These are phyloP conservation scores for Leptopilina syphax DNA, from an alignment of 2,888 invertebrate genomes.

Conservation along the genomic window DNA sequence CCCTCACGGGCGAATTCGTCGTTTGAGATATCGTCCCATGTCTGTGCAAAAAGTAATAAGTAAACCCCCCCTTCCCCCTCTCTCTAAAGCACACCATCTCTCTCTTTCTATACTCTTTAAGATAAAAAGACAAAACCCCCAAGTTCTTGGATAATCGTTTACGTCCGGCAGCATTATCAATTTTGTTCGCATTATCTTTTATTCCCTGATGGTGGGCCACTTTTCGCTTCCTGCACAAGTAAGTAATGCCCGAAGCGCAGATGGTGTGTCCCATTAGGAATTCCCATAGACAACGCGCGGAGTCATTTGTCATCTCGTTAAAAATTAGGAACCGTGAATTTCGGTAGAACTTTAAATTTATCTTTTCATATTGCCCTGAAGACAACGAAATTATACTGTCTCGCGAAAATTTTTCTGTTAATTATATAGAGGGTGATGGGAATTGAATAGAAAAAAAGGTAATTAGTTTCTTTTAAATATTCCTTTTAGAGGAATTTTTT, in stretches of 20 bases:
- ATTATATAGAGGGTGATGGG: not conserved
- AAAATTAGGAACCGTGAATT: constrained; percentile 56
- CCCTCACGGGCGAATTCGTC: constrained; percentile 44
- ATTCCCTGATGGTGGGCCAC: constrained; percentile 51
- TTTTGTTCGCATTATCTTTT: constrained; percentile 68
- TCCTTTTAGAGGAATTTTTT: too few relatives aligned
- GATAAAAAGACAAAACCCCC: constrained; percentile 41
- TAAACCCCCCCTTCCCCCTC: not conserved
- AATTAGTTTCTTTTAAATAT: not conserved
- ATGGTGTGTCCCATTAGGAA: constrained; percentile 63
- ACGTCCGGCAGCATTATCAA: constrained; percentile 70
- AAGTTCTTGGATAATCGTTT: constrained; percentile 64
- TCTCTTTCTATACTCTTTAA: not conserved
- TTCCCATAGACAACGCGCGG: constrained; percentile 55
- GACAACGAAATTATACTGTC: constrained; percentile 2
- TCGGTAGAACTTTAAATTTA: constrained; percentile 11
- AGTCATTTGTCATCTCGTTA: constrained; percentile 64
- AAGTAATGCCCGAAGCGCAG: constrained; percentile 56
- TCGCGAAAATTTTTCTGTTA: not conserved
- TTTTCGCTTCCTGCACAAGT: constrained; percentile 55
- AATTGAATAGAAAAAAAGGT: not conserved
- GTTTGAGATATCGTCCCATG: constrained; percentile 36
- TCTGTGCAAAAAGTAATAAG: constrained; percentile 44
- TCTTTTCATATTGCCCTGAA: not conserved
- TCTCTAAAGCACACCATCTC: too few relatives aligned